Evolutionary conservation across 2,797 vertebrate species (phyloP).

Genomic region (Muscicapa striata): DNA sequence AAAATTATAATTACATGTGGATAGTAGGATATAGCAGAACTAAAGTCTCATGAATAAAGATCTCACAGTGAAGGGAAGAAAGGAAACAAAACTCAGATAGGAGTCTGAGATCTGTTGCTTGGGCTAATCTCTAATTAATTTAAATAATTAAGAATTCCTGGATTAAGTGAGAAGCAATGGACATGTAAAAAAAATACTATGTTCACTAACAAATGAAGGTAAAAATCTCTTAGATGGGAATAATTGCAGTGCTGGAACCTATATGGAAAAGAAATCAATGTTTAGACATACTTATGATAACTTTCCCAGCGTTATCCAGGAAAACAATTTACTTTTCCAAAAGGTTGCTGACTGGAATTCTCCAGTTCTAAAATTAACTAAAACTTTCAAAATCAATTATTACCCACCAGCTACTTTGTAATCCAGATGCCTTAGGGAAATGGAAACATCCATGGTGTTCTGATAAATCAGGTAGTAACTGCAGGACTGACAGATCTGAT

Average conservation of each 20-base stretch:
- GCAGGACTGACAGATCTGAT: conserved; percentile 19
- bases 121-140: background rate
- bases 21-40: background rate
- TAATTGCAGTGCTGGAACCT: background rate
- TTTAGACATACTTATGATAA: background rate
- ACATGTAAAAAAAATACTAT: background rate
- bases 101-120: background rate
- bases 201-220: background rate
- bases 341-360: background rate
- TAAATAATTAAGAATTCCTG: background rate
- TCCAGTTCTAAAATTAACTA: conserved; percentile 28
- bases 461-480: conserved; percentile 34
- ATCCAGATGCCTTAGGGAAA: background rate
- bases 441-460: background rate
- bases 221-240: background rate
- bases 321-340: conserved; percentile 3
- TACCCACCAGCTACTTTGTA: background rate
- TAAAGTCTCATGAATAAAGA: background rate
- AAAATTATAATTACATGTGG: background rate
- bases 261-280: background rate
- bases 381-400: conserved; percentile 9
- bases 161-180: background rate
- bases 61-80: background rate
- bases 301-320: background rate
- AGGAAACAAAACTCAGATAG: background rate